Evolutionary conservation across 2,888 invertebrate species (phyloP), one percentile per base, ranked within the genome.

Genomic region (Urechis unicinctus): DNA sequence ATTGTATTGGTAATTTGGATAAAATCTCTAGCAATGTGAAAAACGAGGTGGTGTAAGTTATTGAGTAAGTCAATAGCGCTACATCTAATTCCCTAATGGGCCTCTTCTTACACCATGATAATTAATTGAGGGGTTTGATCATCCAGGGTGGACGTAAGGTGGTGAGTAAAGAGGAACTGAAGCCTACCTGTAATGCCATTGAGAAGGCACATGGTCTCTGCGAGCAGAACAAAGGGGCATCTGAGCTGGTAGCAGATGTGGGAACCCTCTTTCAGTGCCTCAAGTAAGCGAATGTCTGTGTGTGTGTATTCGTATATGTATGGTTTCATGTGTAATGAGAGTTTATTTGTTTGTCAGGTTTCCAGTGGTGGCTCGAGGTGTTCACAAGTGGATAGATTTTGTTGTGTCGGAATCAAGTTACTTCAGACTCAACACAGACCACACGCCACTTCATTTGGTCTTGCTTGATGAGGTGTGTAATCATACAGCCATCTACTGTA

Each of bases 341-440:
- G 30, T 22, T 36, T 41, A 6, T 36, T 24, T 2, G 9, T 21
- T n/a, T 41, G 17, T 49, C 60, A 92, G 93, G 71, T 93, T 88
- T 80, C 93, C 95, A 1, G 94, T 95, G 1, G 94, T 95, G 21
- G 91, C 93, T 21, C 88, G 94, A 71, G 95, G 96, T 28, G 87
- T 96, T 0, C 85, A 95, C 50, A 72, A 91, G 60, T 96, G 96
- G 96, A 92, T 96, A 1, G 92, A 94, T 78, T 89, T 88, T 72
- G 92, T 91, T 2, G 94, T 96, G 0, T 91, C 91, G 2, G 96
- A 96, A 73, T 86, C 91, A 1, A 93, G 91, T 53, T 97, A 94
- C 78, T 97, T 97, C 78, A 95, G 95, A 79, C 81, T 95, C 52
- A 91, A 91, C 68, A 95, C 95, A 0, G 96, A 97, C 79, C 93